These are phyloP conservation scores for Periophthalmodon schlosseri DNA, from an alignment of 2,113 vertebrate species.

Conservation along the genomic window DNA sequence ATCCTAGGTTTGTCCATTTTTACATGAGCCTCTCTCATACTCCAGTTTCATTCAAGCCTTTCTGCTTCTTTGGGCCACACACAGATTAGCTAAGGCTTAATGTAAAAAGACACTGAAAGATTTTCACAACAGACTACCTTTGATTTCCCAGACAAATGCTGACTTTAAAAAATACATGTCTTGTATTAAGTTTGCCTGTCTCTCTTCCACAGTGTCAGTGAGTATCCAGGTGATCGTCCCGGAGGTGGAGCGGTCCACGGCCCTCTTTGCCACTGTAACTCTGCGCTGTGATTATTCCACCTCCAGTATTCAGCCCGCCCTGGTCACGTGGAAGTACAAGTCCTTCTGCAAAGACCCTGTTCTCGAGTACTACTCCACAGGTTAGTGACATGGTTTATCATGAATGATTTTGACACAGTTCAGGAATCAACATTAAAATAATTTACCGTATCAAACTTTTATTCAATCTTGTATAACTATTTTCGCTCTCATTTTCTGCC, in stretches of 20 bases:
- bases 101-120: neutral
- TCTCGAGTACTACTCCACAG: constrained; percentile 88
- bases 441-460: too few relatives aligned
- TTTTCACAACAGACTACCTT: neutral
- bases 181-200: neutral
- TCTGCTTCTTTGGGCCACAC: neutral
- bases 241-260: constrained; percentile 76
- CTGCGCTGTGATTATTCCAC: constrained; percentile 93
- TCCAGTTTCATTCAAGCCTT: constrained; percentile 9
- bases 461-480: too few relatives aligned
- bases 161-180: neutral
- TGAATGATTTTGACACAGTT: neutral
- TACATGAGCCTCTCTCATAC: constrained; percentile 14
- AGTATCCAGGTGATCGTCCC: constrained; percentile 85
- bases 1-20: constrained; percentile 55
- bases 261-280: constrained; percentile 82
- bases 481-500: too few relatives aligned
- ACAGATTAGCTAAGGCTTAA: too few relatives aligned
- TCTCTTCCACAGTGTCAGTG: constrained; percentile 72
- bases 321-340: constrained; percentile 92
- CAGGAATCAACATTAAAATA: too few relatives aligned
- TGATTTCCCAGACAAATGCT: neutral
- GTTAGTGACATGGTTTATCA: constrained; percentile 60
- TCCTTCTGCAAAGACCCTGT: constrained; percentile 97
- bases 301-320: constrained; percentile 83